Evolutionary conservation across 2,797 vertebrate genomes (phyloP).

Genomic region (Hydrocynus forskahlii): DNA sequence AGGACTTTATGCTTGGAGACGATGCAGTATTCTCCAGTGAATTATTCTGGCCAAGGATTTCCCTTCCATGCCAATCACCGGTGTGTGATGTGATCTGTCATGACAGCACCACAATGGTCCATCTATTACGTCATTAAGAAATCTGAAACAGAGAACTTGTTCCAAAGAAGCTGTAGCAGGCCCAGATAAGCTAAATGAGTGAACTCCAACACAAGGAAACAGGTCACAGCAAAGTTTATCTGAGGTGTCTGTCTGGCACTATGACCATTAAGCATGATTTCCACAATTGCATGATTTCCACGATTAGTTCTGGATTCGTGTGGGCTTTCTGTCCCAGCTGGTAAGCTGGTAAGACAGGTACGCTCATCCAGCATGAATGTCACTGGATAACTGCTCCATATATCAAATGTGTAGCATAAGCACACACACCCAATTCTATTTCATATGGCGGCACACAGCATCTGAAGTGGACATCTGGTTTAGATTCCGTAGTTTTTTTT

Average conservation of each 20-base stretch:
- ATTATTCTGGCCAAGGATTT: background rate
- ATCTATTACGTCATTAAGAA: background rate
- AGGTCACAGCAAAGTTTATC: background rate
- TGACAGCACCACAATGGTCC: background rate
- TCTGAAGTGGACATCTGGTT: constrained; percentile 17
- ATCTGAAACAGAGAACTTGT: background rate
- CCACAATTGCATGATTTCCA: background rate
- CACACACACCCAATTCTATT: background rate
- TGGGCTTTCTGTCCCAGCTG: background rate
- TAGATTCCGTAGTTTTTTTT: background rate
- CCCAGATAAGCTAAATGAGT: background rate
- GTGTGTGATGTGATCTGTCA: background rate
- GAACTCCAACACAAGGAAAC: background rate
- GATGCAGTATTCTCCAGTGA: background rate
- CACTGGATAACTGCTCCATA: background rate
- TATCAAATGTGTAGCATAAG: background rate
- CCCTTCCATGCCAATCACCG: background rate
- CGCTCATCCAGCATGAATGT: background rate
- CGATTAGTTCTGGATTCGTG: background rate
- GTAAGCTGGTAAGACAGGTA: too few species aligned
- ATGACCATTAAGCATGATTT: background rate
- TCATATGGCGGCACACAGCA: background rate
- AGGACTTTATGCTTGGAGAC: background rate
- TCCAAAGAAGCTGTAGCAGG: background rate
- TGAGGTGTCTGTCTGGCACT: background rate